These are phyloP conservation scores for Recurvirostra avosetta DNA, from an alignment of 2,113 vertebrate species.

Conservation along the genomic window DNA sequence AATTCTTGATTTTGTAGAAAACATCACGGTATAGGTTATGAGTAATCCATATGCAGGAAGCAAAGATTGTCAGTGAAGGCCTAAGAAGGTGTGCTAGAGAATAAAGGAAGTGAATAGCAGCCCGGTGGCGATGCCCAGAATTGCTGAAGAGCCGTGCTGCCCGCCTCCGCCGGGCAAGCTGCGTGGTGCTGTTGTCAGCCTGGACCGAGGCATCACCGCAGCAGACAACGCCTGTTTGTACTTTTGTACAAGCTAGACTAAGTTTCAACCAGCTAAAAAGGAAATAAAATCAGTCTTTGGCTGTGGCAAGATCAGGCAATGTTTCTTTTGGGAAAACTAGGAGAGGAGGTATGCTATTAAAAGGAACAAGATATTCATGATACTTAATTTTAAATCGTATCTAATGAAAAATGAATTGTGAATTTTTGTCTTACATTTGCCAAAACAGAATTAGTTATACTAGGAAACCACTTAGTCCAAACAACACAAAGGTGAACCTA, in stretches of 20 bases:
- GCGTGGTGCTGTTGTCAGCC: too few relatives aligned
- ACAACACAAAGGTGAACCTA: neutral
- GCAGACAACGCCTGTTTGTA: neutral
- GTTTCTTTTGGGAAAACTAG: neutral
- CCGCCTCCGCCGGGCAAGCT: too few relatives aligned
- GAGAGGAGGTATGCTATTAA: neutral
- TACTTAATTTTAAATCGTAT: neutral
- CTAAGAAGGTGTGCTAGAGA: neutral
- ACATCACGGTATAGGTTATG: neutral
- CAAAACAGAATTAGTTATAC: neutral
- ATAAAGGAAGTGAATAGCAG: neutral
- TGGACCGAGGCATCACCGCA: too few relatives aligned
- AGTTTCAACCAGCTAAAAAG: neutral
- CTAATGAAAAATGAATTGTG: neutral
- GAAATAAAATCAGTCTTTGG: neutral
- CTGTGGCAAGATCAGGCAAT: neutral
- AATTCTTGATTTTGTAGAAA: neutral
- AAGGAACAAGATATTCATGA: neutral
- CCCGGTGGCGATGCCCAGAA: neutral
- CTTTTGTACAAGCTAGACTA: neutral
- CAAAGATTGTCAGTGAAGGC: neutral
- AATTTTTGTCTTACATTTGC: neutral
- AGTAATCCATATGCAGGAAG: neutral
- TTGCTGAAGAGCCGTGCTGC: neutral
- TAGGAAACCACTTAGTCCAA: neutral